A percentile compares a stretch with the other conserved stretches of the same genome.
These are phyloP conservation scores for Malurus leucopterus DNA, from an alignment of 2,797 vertebrate species.

Conservation along the genomic window DNA sequence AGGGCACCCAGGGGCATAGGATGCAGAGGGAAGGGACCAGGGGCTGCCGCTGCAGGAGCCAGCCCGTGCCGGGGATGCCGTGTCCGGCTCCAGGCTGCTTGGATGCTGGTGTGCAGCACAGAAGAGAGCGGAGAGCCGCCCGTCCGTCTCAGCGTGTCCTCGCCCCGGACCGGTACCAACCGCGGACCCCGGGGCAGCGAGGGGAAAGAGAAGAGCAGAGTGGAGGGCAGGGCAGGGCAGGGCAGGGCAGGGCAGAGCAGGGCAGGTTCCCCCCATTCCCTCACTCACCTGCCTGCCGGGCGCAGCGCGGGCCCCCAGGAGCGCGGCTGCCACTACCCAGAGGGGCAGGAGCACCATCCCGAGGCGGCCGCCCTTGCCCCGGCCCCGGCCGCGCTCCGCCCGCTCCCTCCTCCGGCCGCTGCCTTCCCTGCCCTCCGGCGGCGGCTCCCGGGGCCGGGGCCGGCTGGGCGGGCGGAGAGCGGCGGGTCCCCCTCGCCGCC, in stretches of 20 bases:
- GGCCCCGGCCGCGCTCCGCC: not conserved
- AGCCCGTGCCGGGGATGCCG: not conserved
- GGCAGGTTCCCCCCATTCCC: too few relatives aligned
- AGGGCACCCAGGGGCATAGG: not conserved
- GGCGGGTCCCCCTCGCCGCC: not conserved
- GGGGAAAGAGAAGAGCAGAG: not conserved
- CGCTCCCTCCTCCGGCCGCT: not conserved
- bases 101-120: not conserved
- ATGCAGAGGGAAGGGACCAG: not conserved
- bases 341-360: constrained; percentile 88
- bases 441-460: not conserved
- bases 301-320: constrained; percentile 49
- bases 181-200: not conserved
- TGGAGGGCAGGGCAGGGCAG: not conserved
- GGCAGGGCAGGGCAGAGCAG: too few relatives aligned
- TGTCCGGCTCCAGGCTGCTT: not conserved
- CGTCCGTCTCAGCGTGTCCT: not conserved
- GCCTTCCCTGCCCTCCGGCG: not conserved
- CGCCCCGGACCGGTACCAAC: not conserved
- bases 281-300: constrained; percentile 24
- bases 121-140: not conserved
- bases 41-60: not conserved
- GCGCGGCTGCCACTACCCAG: constrained; percentile 77
- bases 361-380: constrained; percentile 42
- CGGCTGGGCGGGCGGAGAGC: not conserved